Evolutionary conservation across 1,140 invertebrate species (phyloP), one percentile per base, ranked within the genome.

Genomic region (Melipona quadrifasciata): DNA sequence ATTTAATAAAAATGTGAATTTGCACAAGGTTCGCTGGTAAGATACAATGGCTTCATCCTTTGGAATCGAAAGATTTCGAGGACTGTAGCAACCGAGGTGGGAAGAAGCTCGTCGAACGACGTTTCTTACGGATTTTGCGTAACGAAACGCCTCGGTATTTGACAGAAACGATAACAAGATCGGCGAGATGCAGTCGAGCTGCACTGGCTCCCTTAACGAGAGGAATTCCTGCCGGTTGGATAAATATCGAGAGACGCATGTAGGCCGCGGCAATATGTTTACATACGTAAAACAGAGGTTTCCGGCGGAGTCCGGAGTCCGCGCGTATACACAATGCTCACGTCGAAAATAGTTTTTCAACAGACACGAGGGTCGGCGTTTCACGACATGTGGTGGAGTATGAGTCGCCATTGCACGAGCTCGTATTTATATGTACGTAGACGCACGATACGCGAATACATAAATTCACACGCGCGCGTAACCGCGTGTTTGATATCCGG

Each of bases 311-410:
- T 77, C 31, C 21, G 51, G 27, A 47, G 70, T 47, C 8, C 21
- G 39, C 80, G 57, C 84, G 73, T 79, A 83, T 80, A 87, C 85
- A 86, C 75, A 84, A 83, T 81, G 86, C 86, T 85, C 81, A 71
- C 82, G 83, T 89, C 90, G 84, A 91, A 90, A 92, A 93, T 92
- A 92, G 91, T 90, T 89, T 90, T 91, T 90, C 82, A 84, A 72
- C 72, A 84, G 89, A 86, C 88, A 87, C 58, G 87, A 67, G 39
- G 65, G 27, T 47, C 55, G 64, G 31, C 65, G 84, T 65, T 76
- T 55, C 75, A 79, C 75, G 81, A 84, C 82, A 84, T 67, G 64
- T 68, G 55, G 55, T 61, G 55, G 75, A 64, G 86, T 84, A 72
- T 84, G 76, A 61, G 76, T 80, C 39, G 82, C n/a, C 1, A 31